Conservation (phyloP, 2,888 invertebrate species). For the Leptinotarsa rubiginosa region DNA sequence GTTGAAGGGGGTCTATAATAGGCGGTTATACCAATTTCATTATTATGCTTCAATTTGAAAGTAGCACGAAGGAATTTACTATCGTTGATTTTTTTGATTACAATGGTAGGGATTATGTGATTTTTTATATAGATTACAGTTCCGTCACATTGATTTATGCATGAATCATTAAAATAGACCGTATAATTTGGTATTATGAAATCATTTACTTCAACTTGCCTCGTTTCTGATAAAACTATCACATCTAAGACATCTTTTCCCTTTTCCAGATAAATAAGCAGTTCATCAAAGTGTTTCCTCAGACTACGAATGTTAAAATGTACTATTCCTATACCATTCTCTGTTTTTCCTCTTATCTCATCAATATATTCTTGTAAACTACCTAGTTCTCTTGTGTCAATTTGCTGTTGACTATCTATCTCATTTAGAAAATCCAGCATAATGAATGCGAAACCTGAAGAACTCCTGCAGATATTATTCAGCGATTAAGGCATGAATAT, state of each 20-base stretch:
- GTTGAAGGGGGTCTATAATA: slow-evolving; percentile 22
- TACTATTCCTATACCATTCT: too few relatives aligned
- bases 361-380: too few relatives aligned
- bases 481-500: too few relatives aligned
- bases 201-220: slow-evolving; percentile 16
- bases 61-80: slow-evolving; percentile 22
- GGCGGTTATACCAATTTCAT: slow-evolving; percentile 14
- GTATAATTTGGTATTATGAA: slow-evolving; percentile 24
- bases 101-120: slow-evolving; percentile 3
- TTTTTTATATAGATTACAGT: too few relatives aligned
- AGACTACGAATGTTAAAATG: neutral
- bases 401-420: too few relatives aligned
- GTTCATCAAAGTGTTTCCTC: slow-evolving; percentile 24
- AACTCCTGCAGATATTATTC: too few relatives aligned
- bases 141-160: too few relatives aligned
- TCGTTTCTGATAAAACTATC: slow-evolving; percentile 25
- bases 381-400: too few relatives aligned
- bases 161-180: slow-evolving; percentile 15
- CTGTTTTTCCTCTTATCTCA: too few relatives aligned
- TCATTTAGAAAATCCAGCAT: too few relatives aligned
- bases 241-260: slow-evolving; percentile 21
- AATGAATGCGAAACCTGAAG: too few relatives aligned
- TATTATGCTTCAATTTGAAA: slow-evolving; percentile 3
- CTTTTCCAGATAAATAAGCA: slow-evolving; percentile 17
- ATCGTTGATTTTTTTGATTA: slow-evolving; percentile 18